These are phyloP conservation scores for Hololepta plana DNA, from an alignment of 2,888 invertebrate species.

Conservation along the genomic window DNA sequence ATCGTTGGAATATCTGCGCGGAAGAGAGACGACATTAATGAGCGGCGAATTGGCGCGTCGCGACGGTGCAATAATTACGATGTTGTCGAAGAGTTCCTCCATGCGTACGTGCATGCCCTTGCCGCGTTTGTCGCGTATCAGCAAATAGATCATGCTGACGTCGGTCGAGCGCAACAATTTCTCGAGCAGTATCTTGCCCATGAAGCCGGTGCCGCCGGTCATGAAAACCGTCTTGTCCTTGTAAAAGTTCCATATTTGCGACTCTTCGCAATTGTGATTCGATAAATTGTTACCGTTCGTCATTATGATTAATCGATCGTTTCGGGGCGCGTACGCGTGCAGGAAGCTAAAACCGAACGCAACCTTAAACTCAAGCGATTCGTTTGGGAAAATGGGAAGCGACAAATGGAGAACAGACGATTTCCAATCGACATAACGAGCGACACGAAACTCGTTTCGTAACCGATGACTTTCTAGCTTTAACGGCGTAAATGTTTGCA, in stretches of 20 bases:
- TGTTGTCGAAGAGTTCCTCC: slow-evolving; percentile 47
- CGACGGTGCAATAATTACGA: slow-evolving; percentile 22
- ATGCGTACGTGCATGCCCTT: slow-evolving; percentile 46
- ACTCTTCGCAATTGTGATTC: no score
- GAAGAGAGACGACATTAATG: slow-evolving; percentile 1
- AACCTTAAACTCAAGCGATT: no score
- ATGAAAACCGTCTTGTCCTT: slow-evolving; percentile 22
- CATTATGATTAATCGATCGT: no score
- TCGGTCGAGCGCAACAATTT: slow-evolving; percentile 33
- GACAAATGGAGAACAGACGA: no score
- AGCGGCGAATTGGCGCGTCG: background rate
- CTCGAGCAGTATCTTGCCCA: slow-evolving; percentile 36
- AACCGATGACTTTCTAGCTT: no score
- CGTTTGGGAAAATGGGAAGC: no score
- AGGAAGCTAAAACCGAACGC: no score
- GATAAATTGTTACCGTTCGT: slow-evolving; percentile 9
- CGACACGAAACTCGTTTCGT: no score
- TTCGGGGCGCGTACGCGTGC: no score
- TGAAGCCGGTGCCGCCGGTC: slow-evolving; percentile 34
- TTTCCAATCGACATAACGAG: no score
- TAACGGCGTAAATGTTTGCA: no score
- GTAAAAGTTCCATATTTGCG: slow-evolving; percentile 23
- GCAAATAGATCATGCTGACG: slow-evolving; percentile 28
- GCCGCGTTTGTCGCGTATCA: slow-evolving; percentile 37
- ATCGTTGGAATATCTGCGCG: slow-evolving; percentile 32